Percentiles rank a stretch among this genome's conserved stretches.
Conservation (phyloP, 2,888 invertebrate genomes). For the Hydropsyche betteni region DNA sequence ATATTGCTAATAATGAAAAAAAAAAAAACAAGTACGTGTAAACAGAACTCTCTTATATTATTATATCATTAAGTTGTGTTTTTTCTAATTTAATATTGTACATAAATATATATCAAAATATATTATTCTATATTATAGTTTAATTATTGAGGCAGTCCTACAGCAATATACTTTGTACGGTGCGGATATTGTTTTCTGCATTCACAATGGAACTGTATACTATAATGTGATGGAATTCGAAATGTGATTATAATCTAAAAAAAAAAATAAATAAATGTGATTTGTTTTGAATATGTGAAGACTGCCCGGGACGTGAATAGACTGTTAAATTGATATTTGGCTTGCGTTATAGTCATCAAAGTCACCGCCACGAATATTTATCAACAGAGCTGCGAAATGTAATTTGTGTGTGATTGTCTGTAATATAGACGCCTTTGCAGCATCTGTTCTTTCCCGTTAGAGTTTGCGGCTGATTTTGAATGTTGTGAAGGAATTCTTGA, state of each 20-base stretch:
- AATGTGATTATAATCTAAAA: constrained; percentile 47
- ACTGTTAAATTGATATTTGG: constrained; percentile 36
- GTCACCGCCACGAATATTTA: constrained; percentile 20
- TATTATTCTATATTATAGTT: constrained; percentile 43
- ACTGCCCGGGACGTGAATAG: constrained; percentile 39
- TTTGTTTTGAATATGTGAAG: constrained; percentile 38
- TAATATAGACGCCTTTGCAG: constrained; percentile 18
- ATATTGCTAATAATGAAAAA: constrained; percentile 26
- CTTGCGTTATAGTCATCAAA: constrained; percentile 26
- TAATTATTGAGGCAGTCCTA: constrained; percentile 45
- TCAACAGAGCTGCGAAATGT: constrained; percentile 6
- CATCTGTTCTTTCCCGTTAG: not conserved
- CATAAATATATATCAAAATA: constrained; percentile 46
- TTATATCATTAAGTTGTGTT: constrained; percentile 39
- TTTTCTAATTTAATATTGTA: constrained; percentile 49
- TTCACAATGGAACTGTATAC: constrained; percentile 29
- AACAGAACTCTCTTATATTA: constrained; percentile 41
- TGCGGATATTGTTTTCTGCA: constrained; percentile 29
- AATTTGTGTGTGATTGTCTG: constrained; percentile 9
- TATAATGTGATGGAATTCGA: constrained; percentile 44
- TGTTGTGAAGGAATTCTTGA: constrained; percentile 19
- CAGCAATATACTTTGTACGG: constrained; percentile 37
- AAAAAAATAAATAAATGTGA: constrained; percentile 39
- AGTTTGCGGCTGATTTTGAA: constrained; percentile 10
- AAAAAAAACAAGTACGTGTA: constrained; percentile 31